Evolutionary conservation across 2,888 invertebrate genomes (phyloP), one percentile per base, ranked within the genome.

Genomic region (Lysandra coridon): DNA sequence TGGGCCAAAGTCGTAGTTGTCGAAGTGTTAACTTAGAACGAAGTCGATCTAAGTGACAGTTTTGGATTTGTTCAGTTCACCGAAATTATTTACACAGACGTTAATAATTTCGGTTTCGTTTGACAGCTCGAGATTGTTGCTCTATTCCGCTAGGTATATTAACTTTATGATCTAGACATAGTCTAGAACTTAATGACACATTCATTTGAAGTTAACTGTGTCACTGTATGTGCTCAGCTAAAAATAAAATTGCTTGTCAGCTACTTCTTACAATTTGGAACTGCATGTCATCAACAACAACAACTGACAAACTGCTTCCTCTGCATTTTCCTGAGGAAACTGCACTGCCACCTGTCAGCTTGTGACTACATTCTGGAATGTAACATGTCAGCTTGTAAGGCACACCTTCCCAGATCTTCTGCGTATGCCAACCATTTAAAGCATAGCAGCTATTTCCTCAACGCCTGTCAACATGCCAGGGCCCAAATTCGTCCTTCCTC

Each of bases 401-500:
- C 10, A 49, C 49, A 57, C 57, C 14, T 17, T 57, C 17, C 17
- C 17, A 1, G 57, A 57, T 57, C 17, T 57, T 17, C 57, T 17
- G 57, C 12, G 57, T 10, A 10, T 17, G 57, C 57, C 1, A 17
- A 57, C 17, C 57, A 17, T 17, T 57, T 57, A 17, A 57, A 57
- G 17, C 4, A 57, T 57, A 57, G 1, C 17, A 57, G 14, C 17
- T 64, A 30, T 64, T 64, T 64, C 64, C 30, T 30, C 30, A 30
- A 64, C 62, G 64, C 64, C 64, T 64, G 30, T 64, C 62, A 62
- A 62, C 64, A 7, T 12, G 64, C 23, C 64, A 64, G 23, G 30
- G 30, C 12, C 64, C 64, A 64, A 64, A 64, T 30, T 64, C 64
- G 64, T 69, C 69, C 33, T 69, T 69, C 69, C 64, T 64, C 69